phyloP scores from a whole-genome alignment of 2,113 vertebrate species.

The Melanocharis versteri region DNA sequence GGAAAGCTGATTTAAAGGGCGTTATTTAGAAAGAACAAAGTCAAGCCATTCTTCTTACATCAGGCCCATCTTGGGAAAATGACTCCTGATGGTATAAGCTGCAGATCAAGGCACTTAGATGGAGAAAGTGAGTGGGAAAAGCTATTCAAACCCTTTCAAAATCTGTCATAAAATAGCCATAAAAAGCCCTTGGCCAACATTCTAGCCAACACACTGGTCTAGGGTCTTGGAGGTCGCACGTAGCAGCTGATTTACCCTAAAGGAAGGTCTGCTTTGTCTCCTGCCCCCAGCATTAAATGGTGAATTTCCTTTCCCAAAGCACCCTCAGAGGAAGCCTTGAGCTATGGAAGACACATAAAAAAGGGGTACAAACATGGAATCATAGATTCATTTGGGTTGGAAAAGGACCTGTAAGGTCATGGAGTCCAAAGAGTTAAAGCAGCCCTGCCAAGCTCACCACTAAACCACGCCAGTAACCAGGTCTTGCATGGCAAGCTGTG shows the following conservation, averaged over 20 bases:
- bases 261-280: neutral
- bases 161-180: neutral
- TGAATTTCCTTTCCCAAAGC: neutral
- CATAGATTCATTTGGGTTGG: neutral
- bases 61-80: neutral
- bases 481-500: neutral
- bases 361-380: neutral
- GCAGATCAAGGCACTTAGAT: neutral
- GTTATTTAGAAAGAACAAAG: conserved; percentile 36
- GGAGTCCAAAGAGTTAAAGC: neutral
- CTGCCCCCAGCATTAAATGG: neutral
- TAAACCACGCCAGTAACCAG: neutral
- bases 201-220: neutral
- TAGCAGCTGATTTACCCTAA: neutral
- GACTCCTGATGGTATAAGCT: neutral
- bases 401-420: neutral
- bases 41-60: conserved; percentile 11
- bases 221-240: neutral
- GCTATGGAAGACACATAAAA: neutral
- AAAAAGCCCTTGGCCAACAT: neutral
- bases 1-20: neutral
- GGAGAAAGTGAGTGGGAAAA: neutral
- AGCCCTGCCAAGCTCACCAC: neutral
- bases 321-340: neutral
- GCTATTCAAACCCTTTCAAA: neutral